Conservation (phyloP, 2,113 vertebrate species). For the Tetrao urogallus region DNA sequence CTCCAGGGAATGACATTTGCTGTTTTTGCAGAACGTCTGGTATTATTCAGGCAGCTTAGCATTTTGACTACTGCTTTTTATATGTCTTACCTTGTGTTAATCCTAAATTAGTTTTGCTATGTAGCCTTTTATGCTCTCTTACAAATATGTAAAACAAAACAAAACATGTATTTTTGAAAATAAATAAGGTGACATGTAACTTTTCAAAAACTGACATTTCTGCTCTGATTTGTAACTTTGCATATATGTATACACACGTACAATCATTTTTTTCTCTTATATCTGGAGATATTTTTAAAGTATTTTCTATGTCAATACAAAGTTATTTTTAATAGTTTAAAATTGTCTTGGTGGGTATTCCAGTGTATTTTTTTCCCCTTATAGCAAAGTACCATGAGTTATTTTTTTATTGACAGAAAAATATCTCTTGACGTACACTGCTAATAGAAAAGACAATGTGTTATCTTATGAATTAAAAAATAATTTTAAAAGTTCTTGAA, state of each 20-base stretch:
- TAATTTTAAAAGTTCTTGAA: neutral
- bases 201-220: neutral
- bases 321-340: slow-evolving; percentile 18
- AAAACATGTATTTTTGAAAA: neutral
- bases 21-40: neutral
- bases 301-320: neutral
- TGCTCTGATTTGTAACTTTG: neutral
- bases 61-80: neutral
- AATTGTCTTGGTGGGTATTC: slow-evolving; percentile 27
- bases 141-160: neutral
- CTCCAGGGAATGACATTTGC: neutral
- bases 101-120: neutral
- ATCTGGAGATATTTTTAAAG: neutral
- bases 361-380: neutral
- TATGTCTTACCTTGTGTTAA: neutral
- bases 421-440: neutral
- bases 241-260: neutral
- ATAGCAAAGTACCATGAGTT: neutral
- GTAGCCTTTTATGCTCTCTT: neutral
- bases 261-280: neutral
- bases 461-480: neutral
- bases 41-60: neutral
- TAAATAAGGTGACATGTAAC: neutral
- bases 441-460: neutral
- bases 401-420: neutral